Conservation (phyloP, 2,797 vertebrate genomes). For the Crocodylus rhombifer region DNA sequence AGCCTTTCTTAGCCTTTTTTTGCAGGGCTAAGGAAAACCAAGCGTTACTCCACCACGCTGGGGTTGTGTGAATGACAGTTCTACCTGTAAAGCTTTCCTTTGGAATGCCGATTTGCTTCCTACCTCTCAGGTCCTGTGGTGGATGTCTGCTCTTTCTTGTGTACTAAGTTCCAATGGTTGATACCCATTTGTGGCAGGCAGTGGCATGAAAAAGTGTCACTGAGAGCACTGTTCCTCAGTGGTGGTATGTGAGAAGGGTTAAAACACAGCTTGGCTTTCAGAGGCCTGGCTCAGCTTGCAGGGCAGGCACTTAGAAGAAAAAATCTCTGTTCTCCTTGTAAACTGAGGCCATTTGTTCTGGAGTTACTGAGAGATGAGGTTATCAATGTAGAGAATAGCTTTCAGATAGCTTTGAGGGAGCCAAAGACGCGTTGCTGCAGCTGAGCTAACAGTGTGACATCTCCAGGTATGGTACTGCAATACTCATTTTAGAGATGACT, state of each 20-base stretch:
- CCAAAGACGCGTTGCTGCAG: too few relatives aligned
- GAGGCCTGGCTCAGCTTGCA: neutral
- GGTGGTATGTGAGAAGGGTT: neutral
- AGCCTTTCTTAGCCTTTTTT: rapidly evolving
- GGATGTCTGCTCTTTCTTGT: neutral
- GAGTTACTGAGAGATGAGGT: neutral
- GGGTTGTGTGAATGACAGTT: neutral
- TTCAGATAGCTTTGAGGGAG: neutral
- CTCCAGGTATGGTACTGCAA: too few relatives aligned
- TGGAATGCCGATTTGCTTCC: neutral
- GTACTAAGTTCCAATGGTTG: neutral
- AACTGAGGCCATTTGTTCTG: neutral
- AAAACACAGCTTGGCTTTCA: neutral
- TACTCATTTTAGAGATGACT: too few relatives aligned
- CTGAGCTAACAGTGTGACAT: too few relatives aligned
- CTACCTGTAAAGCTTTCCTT: neutral
- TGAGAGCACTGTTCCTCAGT: neutral
- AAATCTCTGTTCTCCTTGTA: neutral
- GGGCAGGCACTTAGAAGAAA: neutral
- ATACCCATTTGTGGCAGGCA: neutral
- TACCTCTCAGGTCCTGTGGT: neutral
- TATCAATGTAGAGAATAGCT: neutral
- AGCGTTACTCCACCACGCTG: neutral
- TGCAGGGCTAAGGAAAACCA: neutral
- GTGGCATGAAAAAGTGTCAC: neutral